A percentile compares a stretch with the other conserved stretches of the same genome.
Conservation (phyloP, 2,797 vertebrate species). For the Chelon auratus region DNA sequence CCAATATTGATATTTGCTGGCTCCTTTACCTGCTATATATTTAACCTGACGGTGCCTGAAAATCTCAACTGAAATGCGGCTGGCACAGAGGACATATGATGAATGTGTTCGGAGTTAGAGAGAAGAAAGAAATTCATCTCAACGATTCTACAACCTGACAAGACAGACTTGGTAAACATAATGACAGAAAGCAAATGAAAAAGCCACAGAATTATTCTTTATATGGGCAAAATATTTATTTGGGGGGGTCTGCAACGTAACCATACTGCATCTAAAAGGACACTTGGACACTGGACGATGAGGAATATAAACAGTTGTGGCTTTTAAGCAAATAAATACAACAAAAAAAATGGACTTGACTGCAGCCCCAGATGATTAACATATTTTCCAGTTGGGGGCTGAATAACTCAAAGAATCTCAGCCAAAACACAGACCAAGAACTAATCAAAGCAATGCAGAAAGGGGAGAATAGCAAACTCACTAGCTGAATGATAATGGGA, state of each 20-base stretch:
- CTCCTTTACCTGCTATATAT: constrained; percentile 50
- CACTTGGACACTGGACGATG: constrained; percentile 42
- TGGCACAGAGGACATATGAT: constrained; percentile 38
- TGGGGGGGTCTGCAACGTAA: constrained; percentile 38
- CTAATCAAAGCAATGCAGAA: constrained; percentile 53
- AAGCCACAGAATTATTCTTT: constrained; percentile 30
- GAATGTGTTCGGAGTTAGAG: constrained; percentile 26
- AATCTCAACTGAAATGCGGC: constrained; percentile 42
- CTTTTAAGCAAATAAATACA: constrained; percentile 72
- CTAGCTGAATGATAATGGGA: constrained; percentile 53
- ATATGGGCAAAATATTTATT: constrained; percentile 58
- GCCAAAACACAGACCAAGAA: constrained; percentile 68
- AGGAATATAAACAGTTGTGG: constrained; percentile 65
- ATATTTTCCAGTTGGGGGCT: constrained; percentile 75
- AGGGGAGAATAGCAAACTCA: constrained; percentile 52
- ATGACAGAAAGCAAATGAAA: constrained; percentile 28
- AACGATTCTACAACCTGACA: constrained; percentile 18
- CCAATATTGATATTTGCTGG: constrained; percentile 64
- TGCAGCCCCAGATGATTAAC: constrained; percentile 70
- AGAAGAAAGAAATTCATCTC: constrained; percentile 30
- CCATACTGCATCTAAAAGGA: constrained; percentile 52
- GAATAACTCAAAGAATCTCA: constrained; percentile 60
- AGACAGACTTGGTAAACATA: constrained; percentile 18
- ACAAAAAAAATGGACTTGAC: constrained; percentile 50
- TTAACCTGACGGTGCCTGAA: constrained; percentile 46